Percentiles rank a stretch among this genome's conserved stretches.
Evolutionary conservation across 1,140 invertebrate genomes (phyloP).

Genomic region (Teleopsis dalmanni): DNA sequence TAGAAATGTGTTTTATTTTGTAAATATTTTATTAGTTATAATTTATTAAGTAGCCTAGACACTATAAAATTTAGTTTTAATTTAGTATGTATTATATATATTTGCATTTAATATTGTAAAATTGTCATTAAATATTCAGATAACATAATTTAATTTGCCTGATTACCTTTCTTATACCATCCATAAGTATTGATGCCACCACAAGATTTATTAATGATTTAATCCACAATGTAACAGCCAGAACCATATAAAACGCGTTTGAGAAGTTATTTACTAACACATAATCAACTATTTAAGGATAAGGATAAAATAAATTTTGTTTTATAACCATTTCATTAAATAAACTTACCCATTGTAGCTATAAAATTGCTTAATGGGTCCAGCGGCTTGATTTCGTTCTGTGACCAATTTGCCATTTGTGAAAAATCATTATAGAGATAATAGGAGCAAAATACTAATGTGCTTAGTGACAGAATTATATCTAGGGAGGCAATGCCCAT

Average conservation of each 20-base stretch:
- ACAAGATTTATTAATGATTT: conserved; percentile 38
- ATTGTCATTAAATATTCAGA: background rate
- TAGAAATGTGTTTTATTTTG: no score
- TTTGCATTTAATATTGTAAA: background rate
- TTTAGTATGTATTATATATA: no score
- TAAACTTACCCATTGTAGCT: conserved; percentile 24
- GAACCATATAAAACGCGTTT: conserved; percentile 38
- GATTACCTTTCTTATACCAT: conserved; percentile 39
- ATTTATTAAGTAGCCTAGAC: no score
- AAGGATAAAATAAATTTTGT: conserved; percentile 4
- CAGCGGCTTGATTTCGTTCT: conserved; percentile 26
- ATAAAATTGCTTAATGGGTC: conserved; percentile 29
- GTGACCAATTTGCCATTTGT: conserved; percentile 29
- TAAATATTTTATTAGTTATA: no score
- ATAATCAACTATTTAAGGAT: conserved; percentile 41
- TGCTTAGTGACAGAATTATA: conserved; percentile 21
- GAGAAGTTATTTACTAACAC: conserved; percentile 36
- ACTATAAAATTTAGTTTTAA: no score
- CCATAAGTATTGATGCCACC: conserved; percentile 33
- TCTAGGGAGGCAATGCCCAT: conserved; percentile 31
- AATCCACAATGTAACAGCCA: conserved; percentile 34
- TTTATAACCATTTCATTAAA: background rate
- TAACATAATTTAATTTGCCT: background rate
- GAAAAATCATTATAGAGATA: conserved; percentile 33
- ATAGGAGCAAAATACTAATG: conserved; percentile 26